Conservation (phyloP, 2,113 vertebrate genomes). For the Xyrauchen texanus region DNA sequence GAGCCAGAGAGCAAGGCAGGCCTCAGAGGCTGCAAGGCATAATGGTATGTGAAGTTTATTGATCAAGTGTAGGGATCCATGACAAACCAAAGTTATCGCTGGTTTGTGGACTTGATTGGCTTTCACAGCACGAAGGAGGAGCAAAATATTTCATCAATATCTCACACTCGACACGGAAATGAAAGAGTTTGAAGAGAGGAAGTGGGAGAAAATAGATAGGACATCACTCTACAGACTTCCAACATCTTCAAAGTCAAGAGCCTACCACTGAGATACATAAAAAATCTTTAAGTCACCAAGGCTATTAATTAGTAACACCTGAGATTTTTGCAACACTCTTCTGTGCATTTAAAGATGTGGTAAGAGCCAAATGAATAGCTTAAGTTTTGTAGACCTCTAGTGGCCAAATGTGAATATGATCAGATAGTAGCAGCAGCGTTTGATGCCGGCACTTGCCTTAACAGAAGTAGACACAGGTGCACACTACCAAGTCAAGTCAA, state of each 20-base stretch:
- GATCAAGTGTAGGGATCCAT: conserved; percentile 85
- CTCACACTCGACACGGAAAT: conserved; percentile 74
- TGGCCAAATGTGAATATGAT: no score
- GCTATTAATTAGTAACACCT: not conserved
- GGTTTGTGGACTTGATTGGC: conserved; percentile 75
- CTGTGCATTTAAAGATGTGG: not conserved
- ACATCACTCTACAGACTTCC: conserved; percentile 17
- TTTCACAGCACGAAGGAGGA: conserved; percentile 70
- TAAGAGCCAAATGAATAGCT: no score
- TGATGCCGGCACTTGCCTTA: no score
- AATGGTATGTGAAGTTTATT: conserved; percentile 91
- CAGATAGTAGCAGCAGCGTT: no score
- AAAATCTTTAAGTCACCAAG: not conserved
- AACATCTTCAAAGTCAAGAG: conserved; percentile 9
- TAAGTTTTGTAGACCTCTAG: no score
- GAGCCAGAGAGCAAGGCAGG: conserved; percentile 78
- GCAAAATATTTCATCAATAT: conserved; percentile 76
- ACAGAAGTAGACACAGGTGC: no score
- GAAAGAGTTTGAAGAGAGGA: conserved; percentile 63
- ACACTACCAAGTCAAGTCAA: no score
- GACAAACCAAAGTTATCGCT: conserved; percentile 86
- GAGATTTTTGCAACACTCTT: not conserved
- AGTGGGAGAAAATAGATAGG: conserved; percentile 40
- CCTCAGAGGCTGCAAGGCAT: conserved; percentile 77
- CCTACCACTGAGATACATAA: conserved; percentile 5